These are phyloP conservation scores for Palythoa grandiflora DNA, from an alignment of 92 coral and sea anemone genomes.

Conservation along the genomic window DNA sequence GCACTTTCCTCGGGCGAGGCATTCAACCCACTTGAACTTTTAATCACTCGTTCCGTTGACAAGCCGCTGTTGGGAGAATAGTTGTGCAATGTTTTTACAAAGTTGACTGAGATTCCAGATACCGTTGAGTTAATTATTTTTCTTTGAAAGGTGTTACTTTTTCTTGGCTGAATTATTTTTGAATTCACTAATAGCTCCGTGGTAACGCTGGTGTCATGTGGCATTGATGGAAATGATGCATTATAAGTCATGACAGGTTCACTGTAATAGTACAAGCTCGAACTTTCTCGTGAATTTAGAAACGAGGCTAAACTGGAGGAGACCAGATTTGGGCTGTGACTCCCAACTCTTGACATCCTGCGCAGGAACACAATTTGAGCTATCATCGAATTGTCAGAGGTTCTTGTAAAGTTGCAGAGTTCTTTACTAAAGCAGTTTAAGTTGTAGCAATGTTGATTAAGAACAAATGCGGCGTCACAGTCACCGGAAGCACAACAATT, in stretches of 20 bases:
- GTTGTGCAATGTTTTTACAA: not conserved
- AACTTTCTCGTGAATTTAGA: not conserved
- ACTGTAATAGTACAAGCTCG: not conserved
- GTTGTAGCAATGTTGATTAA: slow-evolving; percentile 80
- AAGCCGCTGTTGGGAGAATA: not conserved
- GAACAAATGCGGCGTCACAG: slow-evolving; percentile 81
- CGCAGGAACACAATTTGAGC: slow-evolving; percentile 64
- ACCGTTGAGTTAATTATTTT: not conserved
- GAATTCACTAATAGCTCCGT: not conserved
- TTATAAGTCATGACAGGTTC: not conserved
- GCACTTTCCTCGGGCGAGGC: not conserved
- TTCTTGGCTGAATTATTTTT: not conserved
- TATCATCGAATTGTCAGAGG: slow-evolving; percentile 72
- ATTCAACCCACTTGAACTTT: not conserved
- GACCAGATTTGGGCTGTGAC: not conserved
- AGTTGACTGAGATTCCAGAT: not conserved
- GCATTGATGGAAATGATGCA: not conserved
- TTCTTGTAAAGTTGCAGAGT: slow-evolving; percentile 68
- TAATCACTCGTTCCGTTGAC: not conserved
- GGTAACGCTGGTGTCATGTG: not conserved
- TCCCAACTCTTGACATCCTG: slow-evolving; percentile 15
- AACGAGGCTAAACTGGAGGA: not conserved
- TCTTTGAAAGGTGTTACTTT: not conserved
- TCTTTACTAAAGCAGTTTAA: slow-evolving; percentile 78
- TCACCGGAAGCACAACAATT: slow-evolving; percentile 81